Percentiles rank a stretch among this genome's conserved stretches.
phyloP scores from a whole-genome alignment of 2,888 invertebrate genomes.

The Cosmorhoe ocellata region DNA sequence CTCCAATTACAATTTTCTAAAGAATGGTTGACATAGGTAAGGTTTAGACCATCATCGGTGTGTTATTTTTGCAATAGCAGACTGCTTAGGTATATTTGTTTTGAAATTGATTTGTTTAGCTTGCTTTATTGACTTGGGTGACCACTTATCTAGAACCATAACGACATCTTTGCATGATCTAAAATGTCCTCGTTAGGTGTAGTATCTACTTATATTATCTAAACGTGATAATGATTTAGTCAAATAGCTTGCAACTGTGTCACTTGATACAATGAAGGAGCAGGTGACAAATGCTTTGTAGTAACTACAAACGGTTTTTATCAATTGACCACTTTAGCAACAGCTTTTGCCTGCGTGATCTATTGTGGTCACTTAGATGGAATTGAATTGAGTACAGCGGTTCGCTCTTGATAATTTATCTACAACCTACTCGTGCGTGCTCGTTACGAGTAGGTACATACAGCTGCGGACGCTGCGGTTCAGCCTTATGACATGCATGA shows the following conservation, averaged over 20 bases:
- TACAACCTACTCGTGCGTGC: conserved; percentile 20
- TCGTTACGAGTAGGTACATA: too few species aligned
- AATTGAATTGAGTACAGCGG: conserved; percentile 63
- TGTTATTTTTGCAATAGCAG: too few species aligned
- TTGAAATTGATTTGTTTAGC: too few species aligned
- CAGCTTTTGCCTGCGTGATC: conserved; percentile 19
- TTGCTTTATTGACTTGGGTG: too few species aligned
- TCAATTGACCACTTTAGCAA: background rate
- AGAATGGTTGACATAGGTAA: too few species aligned
- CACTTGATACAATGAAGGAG: conserved; percentile 13
- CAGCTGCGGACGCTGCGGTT: conserved; percentile 32
- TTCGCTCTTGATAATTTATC: conserved; percentile 55
- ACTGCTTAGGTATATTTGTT: too few species aligned
- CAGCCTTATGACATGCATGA: conserved; percentile 9
- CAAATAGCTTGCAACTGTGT: conserved; percentile 25
- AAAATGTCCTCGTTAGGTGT: conserved; percentile 18
- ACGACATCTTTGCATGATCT: background rate
- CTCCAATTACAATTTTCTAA: too few species aligned
- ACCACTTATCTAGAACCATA: too few species aligned
- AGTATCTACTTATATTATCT: too few species aligned
- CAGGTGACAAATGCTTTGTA: conserved; percentile 25
- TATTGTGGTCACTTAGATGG: conserved; percentile 41
- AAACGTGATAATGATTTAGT: conserved; percentile 24
- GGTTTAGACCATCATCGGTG: too few species aligned
- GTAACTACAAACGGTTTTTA: conserved; percentile 1